Base-by-base conservation (phyloP, 2,797 vertebrate species). In the Hippoglossus hippoglossus region DNA sequence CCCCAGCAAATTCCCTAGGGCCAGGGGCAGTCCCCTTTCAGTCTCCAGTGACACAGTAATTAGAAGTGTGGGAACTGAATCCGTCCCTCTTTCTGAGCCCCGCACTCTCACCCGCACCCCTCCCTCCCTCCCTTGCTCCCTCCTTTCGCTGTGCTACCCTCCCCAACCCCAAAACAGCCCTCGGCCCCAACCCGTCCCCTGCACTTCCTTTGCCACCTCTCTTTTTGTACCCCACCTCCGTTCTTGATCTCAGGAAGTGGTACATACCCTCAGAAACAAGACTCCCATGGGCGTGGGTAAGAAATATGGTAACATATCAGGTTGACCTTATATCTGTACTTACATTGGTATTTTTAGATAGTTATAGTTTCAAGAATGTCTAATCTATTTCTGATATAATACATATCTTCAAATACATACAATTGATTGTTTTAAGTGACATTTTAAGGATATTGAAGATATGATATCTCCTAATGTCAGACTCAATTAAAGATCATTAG, bases 51-150 rank as follows among this genome's bases (percentile, higher is more conserved):
- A 96, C 95, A 95, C 93, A 80, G 93, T 94, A 94, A 95, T 95
- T 93, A 94, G 88, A 94, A 96, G 95, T 96, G 95, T 96, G 96
- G 96, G 96, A 97, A 95, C 95, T 61, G 65, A 94, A 93, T 93
- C 71, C 58, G 67, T 76, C 75, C 75, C 73, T 89, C 90, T 90
- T 90, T 93, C 73, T 63, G 87, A 93, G 78, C 87, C 92, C 85
- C 73, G 67, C 80, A 81, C 83, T 83, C 85, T 80, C 83, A 62
- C 57, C 82, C 77, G 16, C 64, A 59, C 19, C 75, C 82, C 80
- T 31, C 4, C 5, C 77, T 60, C 44, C 15, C 12, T 16, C 39
- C 39, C 39, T 71, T 51, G 18, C 11, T 19, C 74, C 82, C 80
- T 83, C 74, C 76, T 85, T 57, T 86, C n/a, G 44, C 75, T 85